A percentile compares a stretch with the other conserved stretches of the same genome.
These are phyloP conservation scores for Cataglyphis rosenhaueri DNA, from an alignment of 2,888 invertebrate genomes.

Conservation along the genomic window DNA sequence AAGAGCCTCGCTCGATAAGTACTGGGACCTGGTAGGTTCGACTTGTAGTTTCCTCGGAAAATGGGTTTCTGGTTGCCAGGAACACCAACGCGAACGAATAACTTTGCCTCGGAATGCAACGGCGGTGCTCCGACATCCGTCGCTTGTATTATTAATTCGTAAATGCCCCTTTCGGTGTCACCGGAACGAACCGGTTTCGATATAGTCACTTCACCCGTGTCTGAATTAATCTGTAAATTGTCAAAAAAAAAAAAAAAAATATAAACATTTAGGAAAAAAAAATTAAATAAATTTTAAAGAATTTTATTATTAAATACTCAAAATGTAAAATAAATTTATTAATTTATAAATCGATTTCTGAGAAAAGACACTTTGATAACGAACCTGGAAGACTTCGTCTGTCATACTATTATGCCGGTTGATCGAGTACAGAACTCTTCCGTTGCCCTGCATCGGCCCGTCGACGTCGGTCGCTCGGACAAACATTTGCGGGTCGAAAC, in stretches of 20 bases:
- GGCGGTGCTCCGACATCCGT: constrained; percentile 91
- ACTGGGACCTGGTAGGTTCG: constrained; percentile 88
- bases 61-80: constrained; percentile 93
- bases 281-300: not conserved
- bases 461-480: constrained; percentile 92
- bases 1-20: constrained; percentile 90
- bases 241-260: not conserved
- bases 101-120: constrained; percentile 89
- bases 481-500: constrained; percentile 92
- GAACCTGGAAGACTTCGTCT: constrained; percentile 85
- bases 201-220: constrained; percentile 90
- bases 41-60: constrained; percentile 91
- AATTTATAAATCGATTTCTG: not conserved
- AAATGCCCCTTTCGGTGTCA: constrained; percentile 91
- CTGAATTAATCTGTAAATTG: constrained; percentile 87
- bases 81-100: constrained; percentile 91
- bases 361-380: not conserved
- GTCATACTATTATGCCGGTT: constrained; percentile 90
- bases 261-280: not conserved
- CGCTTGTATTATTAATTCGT: constrained; percentile 89
- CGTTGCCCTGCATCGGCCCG: constrained; percentile 91
- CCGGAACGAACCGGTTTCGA: constrained; percentile 89
- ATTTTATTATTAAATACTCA: not conserved
- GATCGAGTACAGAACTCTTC: constrained; percentile 89
- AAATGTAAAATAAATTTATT: not conserved